Evolutionary conservation across 2,888 invertebrate genomes (phyloP), one percentile per base, ranked within the genome.

Genomic region (Tachystola acroxantha): DNA sequence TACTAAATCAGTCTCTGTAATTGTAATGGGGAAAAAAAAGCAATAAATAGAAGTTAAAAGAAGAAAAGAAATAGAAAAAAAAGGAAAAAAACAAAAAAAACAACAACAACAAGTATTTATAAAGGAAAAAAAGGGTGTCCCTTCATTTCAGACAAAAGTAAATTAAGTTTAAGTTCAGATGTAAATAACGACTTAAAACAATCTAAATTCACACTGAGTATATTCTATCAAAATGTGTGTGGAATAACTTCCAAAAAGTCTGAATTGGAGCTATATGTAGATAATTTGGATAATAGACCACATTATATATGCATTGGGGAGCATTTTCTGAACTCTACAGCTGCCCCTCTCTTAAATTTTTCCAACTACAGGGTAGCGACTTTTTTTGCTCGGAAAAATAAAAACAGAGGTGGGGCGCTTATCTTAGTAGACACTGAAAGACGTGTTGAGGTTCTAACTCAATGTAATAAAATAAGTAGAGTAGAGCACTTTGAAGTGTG

Each of bases 241-340:
- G 34, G 11, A 2, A 10, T 35, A n/a, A 35, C 19, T 13, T 29
- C 16, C 12, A 29, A 29, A 12, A 35, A 28, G 10, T 20, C 20
- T 7, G 20, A 35, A 22, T n/a, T 35, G 12, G 34, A 35, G n/a
- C 1, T 35, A 1, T 35, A 29, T 11, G n/a, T 35, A 4, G 29
- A 35, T n/a, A 10, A 9, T 10, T 9, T 29, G n/a, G 10, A 20
- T 3, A 2, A 12, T 9, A 35, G 10, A 10, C 28, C n/a, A 9
- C 20, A 29, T n/a, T 35, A 35, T 20, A 13, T 35, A 3, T 35
- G 34, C 22, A 29, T 35, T 10, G 29, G 12, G 20, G 34, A 35
- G 22, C 34, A 35, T 10, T 35, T 35, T 28, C 19, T 35, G 1
- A 35, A 20, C 11, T 22, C 5, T 12, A 6, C 6, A 5, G 20